Evolutionary conservation across 2,113 vertebrate species (phyloP).

Genomic region (Coracopsis vasa): DNA sequence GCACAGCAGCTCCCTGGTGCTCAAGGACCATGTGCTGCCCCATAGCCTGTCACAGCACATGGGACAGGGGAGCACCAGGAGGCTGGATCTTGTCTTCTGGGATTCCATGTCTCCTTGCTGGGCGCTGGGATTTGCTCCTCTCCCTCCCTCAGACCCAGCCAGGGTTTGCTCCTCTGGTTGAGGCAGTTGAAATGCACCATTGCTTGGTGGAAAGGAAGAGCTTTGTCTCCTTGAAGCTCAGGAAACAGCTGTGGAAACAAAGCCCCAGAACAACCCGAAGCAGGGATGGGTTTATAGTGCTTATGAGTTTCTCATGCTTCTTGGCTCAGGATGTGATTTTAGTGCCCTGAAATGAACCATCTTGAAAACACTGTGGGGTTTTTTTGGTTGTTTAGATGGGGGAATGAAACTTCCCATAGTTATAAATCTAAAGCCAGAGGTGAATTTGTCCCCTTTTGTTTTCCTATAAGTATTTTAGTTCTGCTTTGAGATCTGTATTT

Average conservation of each 20-base stretch:
- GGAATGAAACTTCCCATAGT: neutral
- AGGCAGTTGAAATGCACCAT: neutral
- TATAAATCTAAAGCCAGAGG: neutral
- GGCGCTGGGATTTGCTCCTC: neutral
- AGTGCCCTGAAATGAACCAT: neutral
- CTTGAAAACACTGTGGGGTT: neutral
- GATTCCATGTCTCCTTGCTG: neutral
- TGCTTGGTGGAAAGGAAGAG: neutral
- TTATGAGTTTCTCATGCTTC: neutral
- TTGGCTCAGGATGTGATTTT: neutral
- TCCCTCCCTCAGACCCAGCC: neutral
- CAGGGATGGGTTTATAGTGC: neutral
- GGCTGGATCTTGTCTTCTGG: neutral
- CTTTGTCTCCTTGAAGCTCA: neutral
- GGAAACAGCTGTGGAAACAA: neutral
- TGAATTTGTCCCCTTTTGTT: neutral
- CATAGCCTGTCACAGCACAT: fast-evolving
- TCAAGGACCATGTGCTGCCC: neutral
- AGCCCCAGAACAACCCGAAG: neutral
- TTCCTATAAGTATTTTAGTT: neutral
- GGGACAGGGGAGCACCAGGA: neutral
- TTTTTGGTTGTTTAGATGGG: neutral
- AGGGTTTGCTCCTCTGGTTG: neutral
- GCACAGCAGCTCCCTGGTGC: neutral
- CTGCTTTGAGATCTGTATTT: neutral